Evolutionary conservation across 1,140 invertebrate genomes (phyloP).

Genomic region (Trinorchestia longiramus): DNA sequence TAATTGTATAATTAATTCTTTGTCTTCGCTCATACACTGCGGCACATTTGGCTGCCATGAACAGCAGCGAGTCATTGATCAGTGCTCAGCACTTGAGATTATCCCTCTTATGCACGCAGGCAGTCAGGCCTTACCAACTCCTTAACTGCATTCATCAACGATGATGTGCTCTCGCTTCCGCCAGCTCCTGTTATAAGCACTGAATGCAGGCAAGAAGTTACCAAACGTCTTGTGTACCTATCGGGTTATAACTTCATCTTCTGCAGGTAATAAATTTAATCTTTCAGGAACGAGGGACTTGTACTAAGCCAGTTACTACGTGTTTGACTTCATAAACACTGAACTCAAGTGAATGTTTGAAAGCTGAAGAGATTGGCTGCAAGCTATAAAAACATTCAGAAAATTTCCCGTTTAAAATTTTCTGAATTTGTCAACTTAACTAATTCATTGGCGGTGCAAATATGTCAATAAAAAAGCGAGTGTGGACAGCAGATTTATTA

Average conservation of each 20-base stretch:
- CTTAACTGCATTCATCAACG: background rate
- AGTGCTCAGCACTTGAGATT: background rate
- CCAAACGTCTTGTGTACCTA: background rate
- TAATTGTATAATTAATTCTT: background rate
- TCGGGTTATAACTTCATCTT: background rate
- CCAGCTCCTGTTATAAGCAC: background rate
- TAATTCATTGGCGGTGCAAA: background rate
- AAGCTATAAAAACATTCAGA: background rate
- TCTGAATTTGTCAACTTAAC: background rate
- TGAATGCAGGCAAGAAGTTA: background rate
- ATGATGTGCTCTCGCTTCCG: background rate
- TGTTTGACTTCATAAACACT: background rate
- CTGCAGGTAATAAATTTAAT: background rate
- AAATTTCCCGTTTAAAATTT: background rate
- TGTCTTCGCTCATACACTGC: background rate
- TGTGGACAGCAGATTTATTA: background rate
- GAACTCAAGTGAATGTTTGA: background rate
- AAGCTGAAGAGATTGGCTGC: no score
- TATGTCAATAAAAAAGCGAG: background rate
- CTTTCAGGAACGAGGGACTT: background rate
- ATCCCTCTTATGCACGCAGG: background rate
- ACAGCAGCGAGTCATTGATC: background rate
- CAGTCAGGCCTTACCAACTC: background rate
- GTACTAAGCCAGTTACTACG: background rate
- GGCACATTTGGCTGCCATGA: background rate